Base-by-base conservation (phyloP, 2,888 invertebrate species). In the Euzophera pinguis region DNA sequence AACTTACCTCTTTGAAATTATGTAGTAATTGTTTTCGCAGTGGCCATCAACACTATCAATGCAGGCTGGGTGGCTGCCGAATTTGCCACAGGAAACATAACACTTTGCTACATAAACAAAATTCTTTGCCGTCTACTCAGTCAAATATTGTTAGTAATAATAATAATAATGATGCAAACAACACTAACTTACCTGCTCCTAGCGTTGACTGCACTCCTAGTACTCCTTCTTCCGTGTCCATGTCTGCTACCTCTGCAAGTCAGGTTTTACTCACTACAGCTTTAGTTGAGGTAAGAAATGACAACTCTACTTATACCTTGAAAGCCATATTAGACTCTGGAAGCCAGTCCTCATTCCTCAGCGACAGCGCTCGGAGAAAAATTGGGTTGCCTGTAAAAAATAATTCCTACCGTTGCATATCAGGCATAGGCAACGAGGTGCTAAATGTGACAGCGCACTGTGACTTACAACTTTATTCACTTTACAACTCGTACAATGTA, bases 51-150 rank as follows among this genome's bases (percentile, higher is more conserved):
- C n/a, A n/a, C n/a, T n/a, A n/a, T n/a, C n/a, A n/a, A n/a, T n/a
- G n/a, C n/a, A n/a, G n/a, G n/a, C n/a, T n/a, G n/a, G n/a, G n/a
- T n/a, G n/a, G n/a, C n/a, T n/a, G n/a, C n/a, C n/a, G n/a, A n/a
- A n/a, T n/a, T n/a, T 52, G 52, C 7, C 42, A 51, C 17, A 43
- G 17, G 9, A 43, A 51, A 27, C 51, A 51, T 9, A 51, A 53
- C 16, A 53, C 53, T 27, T 10, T 52, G 2, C 27, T 52, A 34
- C 52, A 52, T 10, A 52, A 41, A 47, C 41, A 34, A 34, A 34
- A 1, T 4, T 34, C 34, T 5, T 34, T 34, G 8, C 34, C 8
- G 2, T 4, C 34, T 6, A 10, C 34, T 34, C 34, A 34, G 8
- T 34, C 34, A 34, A 34, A 8, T 10, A n/a, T n/a, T n/a, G 8